These are phyloP conservation scores for Porites rus DNA, from an alignment of 92 coral and sea anemone species.

Conservation along the genomic window DNA sequence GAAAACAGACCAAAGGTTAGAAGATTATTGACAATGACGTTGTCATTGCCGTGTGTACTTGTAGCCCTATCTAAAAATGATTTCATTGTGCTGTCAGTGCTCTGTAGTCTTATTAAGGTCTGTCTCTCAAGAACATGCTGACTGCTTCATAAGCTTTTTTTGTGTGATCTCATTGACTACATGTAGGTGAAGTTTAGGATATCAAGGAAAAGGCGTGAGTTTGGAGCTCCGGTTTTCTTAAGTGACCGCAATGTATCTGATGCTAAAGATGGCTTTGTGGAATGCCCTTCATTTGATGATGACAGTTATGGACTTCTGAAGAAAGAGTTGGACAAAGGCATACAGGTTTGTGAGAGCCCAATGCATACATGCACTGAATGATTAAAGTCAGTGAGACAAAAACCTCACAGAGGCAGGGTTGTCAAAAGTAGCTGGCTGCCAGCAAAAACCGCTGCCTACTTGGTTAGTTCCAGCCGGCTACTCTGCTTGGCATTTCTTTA, in stretches of 20 bases:
- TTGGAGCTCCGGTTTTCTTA: slow-evolving; percentile 90
- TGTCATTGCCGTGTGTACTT: too few relatives aligned
- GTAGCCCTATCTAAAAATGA: too few relatives aligned
- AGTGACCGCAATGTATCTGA: slow-evolving; percentile 84
- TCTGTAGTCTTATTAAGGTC: too few relatives aligned
- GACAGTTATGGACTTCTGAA: slow-evolving; percentile 81
- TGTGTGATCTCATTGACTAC: background rate
- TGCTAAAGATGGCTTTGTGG: slow-evolving; percentile 94
- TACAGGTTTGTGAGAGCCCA: slow-evolving; percentile 67
- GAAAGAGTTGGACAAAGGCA: slow-evolving; percentile 87
- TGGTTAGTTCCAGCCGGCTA: too few relatives aligned
- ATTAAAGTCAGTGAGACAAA: too few relatives aligned
- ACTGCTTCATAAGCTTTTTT: background rate
- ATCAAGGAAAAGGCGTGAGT: slow-evolving; percentile 92
- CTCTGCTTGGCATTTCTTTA: too few relatives aligned
- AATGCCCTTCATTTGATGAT: slow-evolving; percentile 97
- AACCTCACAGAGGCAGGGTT: too few relatives aligned
- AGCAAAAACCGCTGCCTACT: too few relatives aligned
- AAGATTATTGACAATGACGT: background rate
- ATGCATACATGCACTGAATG: too few relatives aligned
- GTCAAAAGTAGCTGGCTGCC: too few relatives aligned
- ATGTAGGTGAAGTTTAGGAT: slow-evolving; percentile 86
- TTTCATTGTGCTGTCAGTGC: too few relatives aligned
- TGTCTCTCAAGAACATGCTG: too few relatives aligned
- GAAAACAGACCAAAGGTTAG: slow-evolving; percentile 93